Conservation (phyloP, 1,140 invertebrate genomes). For the Thaumatotibia leucotreta region DNA sequence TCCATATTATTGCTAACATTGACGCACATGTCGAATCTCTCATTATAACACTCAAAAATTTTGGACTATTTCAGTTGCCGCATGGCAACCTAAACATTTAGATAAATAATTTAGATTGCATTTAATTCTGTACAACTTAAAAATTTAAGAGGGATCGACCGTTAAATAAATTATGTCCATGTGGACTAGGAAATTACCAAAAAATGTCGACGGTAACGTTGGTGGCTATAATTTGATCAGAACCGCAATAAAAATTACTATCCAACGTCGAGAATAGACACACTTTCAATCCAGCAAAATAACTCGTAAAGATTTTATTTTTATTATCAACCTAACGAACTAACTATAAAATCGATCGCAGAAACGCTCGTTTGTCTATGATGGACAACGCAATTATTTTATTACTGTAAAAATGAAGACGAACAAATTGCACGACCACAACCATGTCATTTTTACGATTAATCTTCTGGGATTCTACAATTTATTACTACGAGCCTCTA, state of each 20-base stretch:
- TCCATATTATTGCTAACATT: no score
- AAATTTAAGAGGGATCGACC: no score
- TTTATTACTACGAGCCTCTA: slow-evolving; percentile 8
- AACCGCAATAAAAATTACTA: neutral
- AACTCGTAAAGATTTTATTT: neutral
- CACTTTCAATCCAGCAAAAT: neutral
- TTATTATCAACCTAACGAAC: no score
- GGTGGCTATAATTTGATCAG: no score
- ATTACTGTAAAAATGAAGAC: slow-evolving; percentile 4
- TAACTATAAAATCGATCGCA: neutral
- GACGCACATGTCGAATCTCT: no score
- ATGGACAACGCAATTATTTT: neutral
- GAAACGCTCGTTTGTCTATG: neutral
- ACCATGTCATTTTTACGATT: slow-evolving; percentile 1
- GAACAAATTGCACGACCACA: neutral
- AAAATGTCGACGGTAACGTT: no score
- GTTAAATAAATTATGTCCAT: no score
- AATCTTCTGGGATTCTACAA: slow-evolving; percentile 9
- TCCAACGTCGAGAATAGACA: neutral
- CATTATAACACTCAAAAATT: no score
- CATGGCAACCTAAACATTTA: no score
- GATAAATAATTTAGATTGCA: no score
- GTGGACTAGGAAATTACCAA: neutral
- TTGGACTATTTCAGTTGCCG: no score
- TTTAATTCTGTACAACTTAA: no score